A percentile compares a stretch with the other conserved stretches of the same genome.
These are phyloP conservation scores for Amphimallon solstitiale DNA, from an alignment of 2,888 invertebrate species.

Conservation along the genomic window DNA sequence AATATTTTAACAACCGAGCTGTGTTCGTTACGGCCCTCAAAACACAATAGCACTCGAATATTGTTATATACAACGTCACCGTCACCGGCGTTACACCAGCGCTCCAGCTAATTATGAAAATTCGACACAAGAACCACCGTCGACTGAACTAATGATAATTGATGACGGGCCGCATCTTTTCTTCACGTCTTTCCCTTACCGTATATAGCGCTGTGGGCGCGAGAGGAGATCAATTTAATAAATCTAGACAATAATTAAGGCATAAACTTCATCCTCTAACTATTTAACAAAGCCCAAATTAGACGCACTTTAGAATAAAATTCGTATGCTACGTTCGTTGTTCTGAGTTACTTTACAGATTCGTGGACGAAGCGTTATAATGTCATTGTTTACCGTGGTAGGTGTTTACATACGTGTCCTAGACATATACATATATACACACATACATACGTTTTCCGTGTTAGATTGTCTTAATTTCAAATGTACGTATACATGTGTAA, in stretches of 20 bases:
- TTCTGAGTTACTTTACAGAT: constrained; percentile 51
- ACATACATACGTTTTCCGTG: background rate
- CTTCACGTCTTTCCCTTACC: constrained; percentile 49
- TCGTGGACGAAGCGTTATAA: constrained; percentile 49
- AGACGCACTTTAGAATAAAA: constrained; percentile 56
- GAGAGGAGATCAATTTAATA: constrained; percentile 57
- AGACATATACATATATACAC: too few relatives aligned
- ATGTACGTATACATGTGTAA: background rate
- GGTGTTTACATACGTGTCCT: background rate
- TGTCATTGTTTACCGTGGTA: constrained; percentile 41
- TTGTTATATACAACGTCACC: constrained; percentile 4
- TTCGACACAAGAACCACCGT: constrained; percentile 61
- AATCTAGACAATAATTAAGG: constrained; percentile 60
- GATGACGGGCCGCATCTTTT: constrained; percentile 54
- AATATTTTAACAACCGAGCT: constrained; percentile 55
- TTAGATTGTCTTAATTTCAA: constrained; percentile 9
- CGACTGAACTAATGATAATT: constrained; percentile 60
- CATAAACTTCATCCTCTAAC: constrained; percentile 60
- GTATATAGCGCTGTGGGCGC: constrained; percentile 41
- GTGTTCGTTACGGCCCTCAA: constrained; percentile 51
- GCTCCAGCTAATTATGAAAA: constrained; percentile 62
- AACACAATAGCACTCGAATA: constrained; percentile 58
- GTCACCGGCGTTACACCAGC: constrained; percentile 44
- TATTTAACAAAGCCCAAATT: constrained; percentile 61
- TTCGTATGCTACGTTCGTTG: constrained; percentile 54